phyloP scores from a whole-genome alignment of 2,113 vertebrate genomes.

The Oncorhynchus nerka region DNA sequence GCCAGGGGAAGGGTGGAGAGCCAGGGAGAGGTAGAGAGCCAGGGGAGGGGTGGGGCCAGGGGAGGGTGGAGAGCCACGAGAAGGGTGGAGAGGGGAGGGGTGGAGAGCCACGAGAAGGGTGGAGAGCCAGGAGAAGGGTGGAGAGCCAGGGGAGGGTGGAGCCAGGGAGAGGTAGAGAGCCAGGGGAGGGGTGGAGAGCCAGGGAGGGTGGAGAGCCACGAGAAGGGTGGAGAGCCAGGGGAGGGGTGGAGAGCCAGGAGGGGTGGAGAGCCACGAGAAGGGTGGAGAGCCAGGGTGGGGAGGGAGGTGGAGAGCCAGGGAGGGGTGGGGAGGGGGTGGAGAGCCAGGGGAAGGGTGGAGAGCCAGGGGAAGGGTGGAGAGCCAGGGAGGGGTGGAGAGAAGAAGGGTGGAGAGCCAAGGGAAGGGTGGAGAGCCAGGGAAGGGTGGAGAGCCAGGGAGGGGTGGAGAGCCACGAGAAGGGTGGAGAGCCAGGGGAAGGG shows the following conservation, averaged over 20 bases:
- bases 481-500: constrained; percentile 12
- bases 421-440: constrained; percentile 32
- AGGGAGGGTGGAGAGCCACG: constrained; percentile 5
- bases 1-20: no score
- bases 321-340: constrained; percentile 44
- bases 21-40: no score
- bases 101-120: no score
- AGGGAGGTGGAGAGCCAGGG: constrained; percentile 13
- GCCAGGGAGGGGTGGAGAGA: constrained; percentile 37
- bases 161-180: constrained; percentile 2
- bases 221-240: constrained; percentile 5
- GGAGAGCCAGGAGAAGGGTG: no score
- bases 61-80: no score
- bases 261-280: no score
- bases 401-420: constrained; percentile 20
- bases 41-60: no score
- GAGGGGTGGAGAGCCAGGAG: constrained; percentile 4
- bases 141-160: constrained; percentile 9
- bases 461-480: constrained; percentile 33
- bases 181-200: background rate
- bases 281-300: constrained; percentile 1
- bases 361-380: constrained; percentile 23
- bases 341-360: constrained; percentile 2
- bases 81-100: no score
- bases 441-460: constrained; percentile 23